Conservation (phyloP, 2,888 invertebrate species). For the Drosophila borborema region DNA sequence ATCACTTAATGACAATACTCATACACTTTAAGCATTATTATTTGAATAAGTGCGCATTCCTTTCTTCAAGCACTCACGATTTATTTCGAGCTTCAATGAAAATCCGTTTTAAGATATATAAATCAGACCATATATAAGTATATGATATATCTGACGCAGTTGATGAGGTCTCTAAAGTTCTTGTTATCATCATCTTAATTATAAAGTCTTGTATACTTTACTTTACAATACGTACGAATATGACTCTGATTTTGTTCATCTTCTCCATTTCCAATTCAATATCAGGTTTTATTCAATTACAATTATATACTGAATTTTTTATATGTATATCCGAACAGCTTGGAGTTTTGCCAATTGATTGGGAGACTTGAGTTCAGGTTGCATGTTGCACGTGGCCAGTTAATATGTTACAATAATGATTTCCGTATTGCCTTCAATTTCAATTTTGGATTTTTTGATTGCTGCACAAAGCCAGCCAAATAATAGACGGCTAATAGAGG, state of each 20-base stretch:
- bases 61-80: neutral
- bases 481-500: neutral
- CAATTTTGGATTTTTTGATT: conserved; percentile 42
- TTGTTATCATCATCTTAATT: no score
- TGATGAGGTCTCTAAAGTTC: no score
- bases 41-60: neutral
- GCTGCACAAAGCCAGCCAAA: conserved; percentile 7
- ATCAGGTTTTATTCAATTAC: neutral
- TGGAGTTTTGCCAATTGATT: neutral
- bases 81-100: neutral
- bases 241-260: neutral
- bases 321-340: neutral
- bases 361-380: conserved; percentile 18
- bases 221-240: neutral
- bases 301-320: neutral
- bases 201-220: no score
- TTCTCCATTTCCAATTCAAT: neutral
- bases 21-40: neutral
- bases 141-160: no score
- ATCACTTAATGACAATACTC: neutral
- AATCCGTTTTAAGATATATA: neutral
- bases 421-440: conserved; percentile 23
- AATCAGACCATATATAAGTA: no score
- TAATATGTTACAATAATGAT: conserved; percentile 24
- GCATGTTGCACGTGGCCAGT: conserved; percentile 17